Conservation (phyloP, 2,888 invertebrate species). For the Miltochrista miniata region DNA sequence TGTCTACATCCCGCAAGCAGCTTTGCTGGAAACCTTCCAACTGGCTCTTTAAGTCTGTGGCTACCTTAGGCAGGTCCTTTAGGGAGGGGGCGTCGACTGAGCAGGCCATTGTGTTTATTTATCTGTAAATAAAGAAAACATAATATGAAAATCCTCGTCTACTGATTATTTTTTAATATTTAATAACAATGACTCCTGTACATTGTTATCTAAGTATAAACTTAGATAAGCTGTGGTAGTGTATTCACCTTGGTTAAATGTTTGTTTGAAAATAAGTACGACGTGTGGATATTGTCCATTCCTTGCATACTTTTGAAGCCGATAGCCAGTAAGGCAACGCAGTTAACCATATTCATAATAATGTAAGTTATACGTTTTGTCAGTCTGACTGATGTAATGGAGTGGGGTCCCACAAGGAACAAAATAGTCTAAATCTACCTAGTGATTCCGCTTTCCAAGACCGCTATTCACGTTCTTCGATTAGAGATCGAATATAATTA, state of each 20-base stretch:
- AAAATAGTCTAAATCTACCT: no score
- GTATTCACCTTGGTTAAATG: neutral
- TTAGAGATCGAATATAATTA: no score
- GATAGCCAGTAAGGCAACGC: neutral
- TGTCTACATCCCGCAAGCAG: constrained; percentile 94
- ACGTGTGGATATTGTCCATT: neutral
- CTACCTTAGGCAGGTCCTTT: constrained; percentile 96
- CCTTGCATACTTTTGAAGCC: neutral
- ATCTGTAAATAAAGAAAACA: constrained; percentile 42
- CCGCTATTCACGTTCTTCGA: no score
- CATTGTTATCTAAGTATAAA: neutral
- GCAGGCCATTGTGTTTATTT: constrained; percentile 75
- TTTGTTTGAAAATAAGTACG: constrained; percentile 6
- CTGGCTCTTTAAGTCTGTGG: constrained; percentile 94
- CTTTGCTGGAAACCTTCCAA: constrained; percentile 95
- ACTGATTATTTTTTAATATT: neutral
- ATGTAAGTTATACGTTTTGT: no score
- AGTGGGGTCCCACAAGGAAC: no score
- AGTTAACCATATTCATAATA: neutral
- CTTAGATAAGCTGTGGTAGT: neutral
- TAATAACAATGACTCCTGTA: neutral
- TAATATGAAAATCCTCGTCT: neutral
- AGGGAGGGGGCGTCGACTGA: constrained; percentile 89
- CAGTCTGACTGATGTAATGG: no score
- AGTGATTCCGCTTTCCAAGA: no score